Conservation (phyloP, 2,113 vertebrate genomes). For the Laterallus jamaicensis region DNA sequence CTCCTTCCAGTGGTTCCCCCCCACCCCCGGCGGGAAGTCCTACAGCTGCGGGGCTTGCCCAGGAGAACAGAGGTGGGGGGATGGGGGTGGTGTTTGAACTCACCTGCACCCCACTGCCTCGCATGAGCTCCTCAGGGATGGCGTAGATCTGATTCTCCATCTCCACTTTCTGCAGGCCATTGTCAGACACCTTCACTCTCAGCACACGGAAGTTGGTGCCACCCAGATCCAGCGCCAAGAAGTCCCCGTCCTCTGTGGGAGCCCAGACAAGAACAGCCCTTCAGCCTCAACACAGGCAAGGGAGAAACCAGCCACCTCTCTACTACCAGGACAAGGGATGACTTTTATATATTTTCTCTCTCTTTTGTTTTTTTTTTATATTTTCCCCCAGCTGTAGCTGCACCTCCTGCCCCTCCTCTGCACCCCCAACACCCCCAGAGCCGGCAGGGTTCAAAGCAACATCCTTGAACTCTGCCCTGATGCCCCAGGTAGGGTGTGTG, state of each 20-base stretch:
- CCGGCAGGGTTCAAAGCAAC: too few species aligned
- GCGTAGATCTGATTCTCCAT: slow-evolving; percentile 95
- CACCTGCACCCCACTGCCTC: slow-evolving; percentile 88
- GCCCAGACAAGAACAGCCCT: not conserved
- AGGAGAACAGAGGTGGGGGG: rapidly evolving
- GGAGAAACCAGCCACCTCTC: not conserved
- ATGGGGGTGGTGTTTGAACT: not conserved
- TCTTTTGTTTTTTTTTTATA: not conserved
- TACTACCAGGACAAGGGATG: rapidly evolving
- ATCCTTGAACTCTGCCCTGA: rapidly evolving
- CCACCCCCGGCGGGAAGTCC: not conserved
- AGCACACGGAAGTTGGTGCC: slow-evolving; percentile 93
- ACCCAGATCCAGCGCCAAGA: slow-evolving; percentile 91
- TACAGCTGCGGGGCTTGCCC: not conserved
- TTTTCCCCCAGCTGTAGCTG: too few species aligned
- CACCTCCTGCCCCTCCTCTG: not conserved
- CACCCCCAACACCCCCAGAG: not conserved
- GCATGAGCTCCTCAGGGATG: slow-evolving; percentile 92
- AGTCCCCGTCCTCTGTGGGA: slow-evolving; percentile 88
- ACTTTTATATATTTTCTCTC: not conserved
- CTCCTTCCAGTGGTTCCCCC: too few species aligned
- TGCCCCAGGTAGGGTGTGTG: not conserved
- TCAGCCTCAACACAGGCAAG: rapidly evolving
- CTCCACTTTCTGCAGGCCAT: slow-evolving; percentile 88
- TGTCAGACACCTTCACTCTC: slow-evolving; percentile 86